These are phyloP conservation scores for Falco berigora DNA, from an alignment of 2,797 vertebrate genomes.

Conservation along the genomic window DNA sequence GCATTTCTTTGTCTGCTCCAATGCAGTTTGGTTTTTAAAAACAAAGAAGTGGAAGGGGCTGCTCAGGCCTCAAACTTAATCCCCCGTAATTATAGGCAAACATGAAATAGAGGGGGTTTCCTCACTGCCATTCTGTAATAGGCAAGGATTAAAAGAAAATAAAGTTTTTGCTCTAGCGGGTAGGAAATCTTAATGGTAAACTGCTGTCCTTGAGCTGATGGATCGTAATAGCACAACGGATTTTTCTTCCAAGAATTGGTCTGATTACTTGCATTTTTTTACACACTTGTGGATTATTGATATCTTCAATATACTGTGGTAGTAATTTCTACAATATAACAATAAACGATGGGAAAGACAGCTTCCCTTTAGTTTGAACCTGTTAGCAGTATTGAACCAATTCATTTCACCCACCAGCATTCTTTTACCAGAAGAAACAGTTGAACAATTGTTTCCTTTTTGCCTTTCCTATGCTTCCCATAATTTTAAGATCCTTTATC, in stretches of 20 bases:
- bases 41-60: background rate
- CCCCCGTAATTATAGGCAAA: background rate
- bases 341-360: background rate
- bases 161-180: background rate
- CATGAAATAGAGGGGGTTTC: background rate
- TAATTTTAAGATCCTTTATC: background rate
- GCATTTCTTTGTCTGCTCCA: background rate
- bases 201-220: background rate
- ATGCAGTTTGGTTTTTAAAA: background rate
- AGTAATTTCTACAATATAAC: background rate
- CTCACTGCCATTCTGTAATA: background rate
- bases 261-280: background rate
- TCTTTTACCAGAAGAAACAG: background rate
- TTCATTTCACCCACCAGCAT: background rate
- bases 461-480: background rate
- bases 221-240: background rate
- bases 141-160: background rate
- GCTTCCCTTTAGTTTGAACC: background rate
- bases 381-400: background rate
- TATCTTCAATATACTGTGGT: background rate
- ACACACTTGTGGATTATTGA: background rate
- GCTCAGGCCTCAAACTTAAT: background rate
- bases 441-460: background rate
- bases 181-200: background rate
- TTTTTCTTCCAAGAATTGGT: background rate